Percentiles rank a stretch among this genome's conserved stretches.
Conservation (phyloP, 2,888 invertebrate species). For the Lepidonotus clava region DNA sequence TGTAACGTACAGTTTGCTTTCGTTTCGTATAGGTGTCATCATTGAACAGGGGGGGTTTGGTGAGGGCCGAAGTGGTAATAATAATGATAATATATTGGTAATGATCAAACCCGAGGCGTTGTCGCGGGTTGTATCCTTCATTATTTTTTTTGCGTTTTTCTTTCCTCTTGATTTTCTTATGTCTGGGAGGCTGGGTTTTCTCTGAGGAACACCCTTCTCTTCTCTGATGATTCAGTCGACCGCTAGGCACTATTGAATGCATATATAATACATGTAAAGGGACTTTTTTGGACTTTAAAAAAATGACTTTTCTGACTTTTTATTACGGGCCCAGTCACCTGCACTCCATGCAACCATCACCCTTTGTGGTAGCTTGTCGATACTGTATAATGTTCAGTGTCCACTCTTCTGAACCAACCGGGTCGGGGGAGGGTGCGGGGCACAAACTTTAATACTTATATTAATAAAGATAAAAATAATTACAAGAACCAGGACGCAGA, state of each 20-base stretch:
- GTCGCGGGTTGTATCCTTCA: too few species aligned
- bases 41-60: background rate
- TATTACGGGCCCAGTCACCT: slow-evolving; percentile 18
- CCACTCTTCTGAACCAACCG: slow-evolving; percentile 4
- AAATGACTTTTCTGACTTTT: background rate
- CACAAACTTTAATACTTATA: background rate
- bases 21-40: slow-evolving; percentile 49
- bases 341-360: slow-evolving; percentile 15
- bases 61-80: background rate
- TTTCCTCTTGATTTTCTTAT: too few species aligned
- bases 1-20: slow-evolving; percentile 50
- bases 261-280: background rate
- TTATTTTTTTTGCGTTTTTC: too few species aligned
- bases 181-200: too few species aligned
- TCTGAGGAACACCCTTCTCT: too few species aligned
- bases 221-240: too few species aligned
- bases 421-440: background rate
- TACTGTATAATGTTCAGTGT: background rate
- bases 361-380: slow-evolving; percentile 19
- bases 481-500: too few species aligned
- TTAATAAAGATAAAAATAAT: too few species aligned
- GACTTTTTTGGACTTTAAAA: background rate
- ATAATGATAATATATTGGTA: background rate
- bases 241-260: too few species aligned
- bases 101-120: too few species aligned